Evolutionary conservation across 1,140 invertebrate species (phyloP).

Genomic region (Aphelinus certus): DNA sequence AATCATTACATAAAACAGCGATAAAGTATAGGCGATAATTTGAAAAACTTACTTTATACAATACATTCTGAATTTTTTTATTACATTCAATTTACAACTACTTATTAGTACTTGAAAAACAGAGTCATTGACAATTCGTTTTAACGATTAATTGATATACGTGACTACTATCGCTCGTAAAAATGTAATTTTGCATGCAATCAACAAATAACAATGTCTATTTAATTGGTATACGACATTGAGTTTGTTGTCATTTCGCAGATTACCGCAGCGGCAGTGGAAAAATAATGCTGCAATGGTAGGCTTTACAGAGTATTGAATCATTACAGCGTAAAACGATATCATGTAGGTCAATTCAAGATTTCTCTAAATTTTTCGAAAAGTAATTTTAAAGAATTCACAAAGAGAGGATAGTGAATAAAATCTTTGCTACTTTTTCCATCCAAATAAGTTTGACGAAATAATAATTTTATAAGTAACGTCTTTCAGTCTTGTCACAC

Average conservation of each 20-base stretch:
- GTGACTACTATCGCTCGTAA: conserved; percentile 30
- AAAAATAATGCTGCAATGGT: conserved; percentile 38
- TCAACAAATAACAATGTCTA: conserved; percentile 30
- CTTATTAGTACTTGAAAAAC: conserved; percentile 17
- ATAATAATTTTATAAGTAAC: conserved; percentile 40
- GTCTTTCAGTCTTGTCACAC: conserved; percentile 53
- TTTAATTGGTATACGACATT: conserved; percentile 35
- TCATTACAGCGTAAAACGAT: conserved; percentile 19
- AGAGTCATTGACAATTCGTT: conserved; percentile 15
- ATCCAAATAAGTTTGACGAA: conserved; percentile 26
- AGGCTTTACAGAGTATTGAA: conserved; percentile 28
- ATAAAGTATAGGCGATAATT: conserved; percentile 12
- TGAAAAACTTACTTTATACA: conserved; percentile 22
- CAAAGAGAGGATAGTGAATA: conserved; percentile 11
- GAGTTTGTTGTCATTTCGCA: conserved; percentile 18
- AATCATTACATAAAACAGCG: conserved; percentile 14
- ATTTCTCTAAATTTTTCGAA: conserved; percentile 19
- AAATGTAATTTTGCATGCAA: conserved; percentile 35
- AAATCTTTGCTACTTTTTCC: conserved; percentile 18
- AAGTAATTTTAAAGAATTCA: conserved; percentile 1
- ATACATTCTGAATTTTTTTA: conserved; percentile 19
- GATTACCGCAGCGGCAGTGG: conserved; percentile 35
- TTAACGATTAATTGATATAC: conserved; percentile 24
- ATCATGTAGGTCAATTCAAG: conserved; percentile 6
- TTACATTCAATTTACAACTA: conserved; percentile 29